Percentiles rank a stretch among this genome's conserved stretches.
Conservation (phyloP, 2,797 vertebrate species). For the Trachurus trachurus region DNA sequence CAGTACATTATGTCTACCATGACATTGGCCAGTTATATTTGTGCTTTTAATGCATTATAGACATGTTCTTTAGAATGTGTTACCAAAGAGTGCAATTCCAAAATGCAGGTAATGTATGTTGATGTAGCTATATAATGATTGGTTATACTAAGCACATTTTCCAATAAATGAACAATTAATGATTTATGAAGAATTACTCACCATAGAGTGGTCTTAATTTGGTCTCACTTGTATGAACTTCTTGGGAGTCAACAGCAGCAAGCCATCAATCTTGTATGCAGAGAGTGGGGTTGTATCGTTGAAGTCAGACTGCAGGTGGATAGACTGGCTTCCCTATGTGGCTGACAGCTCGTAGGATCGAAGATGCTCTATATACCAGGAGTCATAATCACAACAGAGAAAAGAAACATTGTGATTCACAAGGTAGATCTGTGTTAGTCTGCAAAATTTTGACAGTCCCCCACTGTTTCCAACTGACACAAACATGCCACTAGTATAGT, state of each 20-base stretch:
- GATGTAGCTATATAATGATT: not conserved
- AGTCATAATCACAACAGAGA: constrained; percentile 56
- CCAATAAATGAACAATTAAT: constrained; percentile 4
- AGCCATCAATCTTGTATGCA: constrained; percentile 29
- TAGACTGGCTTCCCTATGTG: constrained; percentile 8
- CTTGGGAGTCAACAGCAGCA: constrained; percentile 39
- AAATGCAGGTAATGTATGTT: not conserved
- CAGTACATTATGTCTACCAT: no score
- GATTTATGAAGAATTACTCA: constrained; percentile 2
- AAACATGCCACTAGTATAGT: constrained; percentile 61
- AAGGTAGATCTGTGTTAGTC: constrained; percentile 52
- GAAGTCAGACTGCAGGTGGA: constrained; percentile 29
- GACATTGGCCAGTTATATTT: no score
- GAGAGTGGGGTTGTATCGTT: constrained; percentile 33
- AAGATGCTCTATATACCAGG: constrained; percentile 61
- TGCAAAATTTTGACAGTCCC: constrained; percentile 45
- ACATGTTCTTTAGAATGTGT: no score
- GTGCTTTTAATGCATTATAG: no score
- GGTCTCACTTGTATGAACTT: constrained; percentile 28
- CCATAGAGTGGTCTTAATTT: not conserved
- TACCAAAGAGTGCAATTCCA: not conserved
- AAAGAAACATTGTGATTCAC: constrained; percentile 56
- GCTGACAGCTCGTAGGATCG: constrained; percentile 52
- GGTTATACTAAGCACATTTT: not conserved
- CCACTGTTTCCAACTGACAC: constrained; percentile 46